Evolutionary conservation across 2,888 invertebrate species (phyloP), one percentile per base, ranked within the genome.

Genomic region (Omphaloscelis lunosa): DNA sequence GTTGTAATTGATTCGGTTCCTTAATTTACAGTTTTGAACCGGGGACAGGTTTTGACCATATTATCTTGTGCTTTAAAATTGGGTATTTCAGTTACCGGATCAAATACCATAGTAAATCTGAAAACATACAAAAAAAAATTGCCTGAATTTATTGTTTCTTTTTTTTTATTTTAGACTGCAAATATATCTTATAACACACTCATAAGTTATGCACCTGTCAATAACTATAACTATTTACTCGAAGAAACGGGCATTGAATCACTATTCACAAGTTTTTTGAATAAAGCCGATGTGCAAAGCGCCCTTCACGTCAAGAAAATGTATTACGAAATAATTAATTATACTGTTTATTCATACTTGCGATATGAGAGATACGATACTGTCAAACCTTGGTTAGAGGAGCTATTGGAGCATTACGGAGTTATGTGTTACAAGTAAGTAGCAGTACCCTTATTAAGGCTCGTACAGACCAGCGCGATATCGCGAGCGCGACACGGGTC

Each of bases 381-480:
- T 23, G 82, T 79, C 0, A 89, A 89, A 72, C 86, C 83, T 15
- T 88, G 89, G 86, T 39, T 87, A 11, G 88, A 89, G 58, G 82
- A 82, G 45, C 51, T 89, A 15, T 23, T 89, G 17, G 88, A 88
- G n/a, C 77, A 89, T 34, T 88, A 88, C 29, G 79, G 79, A 67
- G 63, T 81, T 53, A 63, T 79, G 80, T 80, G 78, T 68, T 80
- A 80, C 72, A 85, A 17, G 78, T 83, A 62, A 83, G 81, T 80
- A 12, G 0, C 23, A 11, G 7, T 17, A 23, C 15, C 12, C 0
- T 39, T 63, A 11, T 41, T n/a, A n/a, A n/a, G n/a, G n/a, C n/a
- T n/a, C n/a, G n/a, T n/a, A n/a, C n/a, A n/a, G n/a, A n/a, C n/a
- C n/a, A n/a, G n/a, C n/a, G n/a, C n/a, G n/a, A n/a, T n/a, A n/a